Evolutionary conservation across 2,113 vertebrate species (phyloP).

Genomic region (Datnioides undecimradiatus): DNA sequence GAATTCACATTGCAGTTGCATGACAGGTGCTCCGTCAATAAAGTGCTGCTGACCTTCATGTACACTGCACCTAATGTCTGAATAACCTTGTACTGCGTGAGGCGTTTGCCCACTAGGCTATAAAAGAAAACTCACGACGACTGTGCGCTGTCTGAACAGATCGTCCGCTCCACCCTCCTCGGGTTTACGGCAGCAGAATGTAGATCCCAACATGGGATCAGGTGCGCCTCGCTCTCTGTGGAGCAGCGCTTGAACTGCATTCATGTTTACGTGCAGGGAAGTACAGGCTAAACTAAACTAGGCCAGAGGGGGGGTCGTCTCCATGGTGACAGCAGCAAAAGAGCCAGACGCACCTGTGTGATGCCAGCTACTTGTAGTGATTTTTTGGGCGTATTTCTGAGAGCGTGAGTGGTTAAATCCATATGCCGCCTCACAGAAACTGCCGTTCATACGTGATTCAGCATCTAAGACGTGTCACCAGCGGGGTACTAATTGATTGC

Average conservation of each 20-base stretch:
- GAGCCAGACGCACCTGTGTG: constrained; percentile 59
- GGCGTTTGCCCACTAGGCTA: neutral
- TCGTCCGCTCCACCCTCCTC: constrained; percentile 8
- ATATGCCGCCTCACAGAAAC: constrained; percentile 6
- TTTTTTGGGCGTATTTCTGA: neutral
- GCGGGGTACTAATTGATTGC: neutral
- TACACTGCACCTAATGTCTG: neutral
- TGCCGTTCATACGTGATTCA: neutral
- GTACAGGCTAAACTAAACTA: constrained; percentile 72
- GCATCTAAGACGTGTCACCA: neutral
- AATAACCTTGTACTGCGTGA: neutral
- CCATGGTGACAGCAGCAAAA: constrained; percentile 77
- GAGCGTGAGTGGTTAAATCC: constrained; percentile 17
- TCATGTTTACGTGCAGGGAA: constrained; percentile 43
- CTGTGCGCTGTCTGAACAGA: constrained; percentile 9
- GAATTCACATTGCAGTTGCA: neutral
- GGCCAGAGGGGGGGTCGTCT: constrained; percentile 73
- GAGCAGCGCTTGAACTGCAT: constrained; percentile 29
- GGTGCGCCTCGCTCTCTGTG: constrained; percentile 30
- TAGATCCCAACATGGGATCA: constrained; percentile 29
- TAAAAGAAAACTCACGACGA: neutral
- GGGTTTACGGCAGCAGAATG: constrained; percentile 13
- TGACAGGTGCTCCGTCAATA: neutral
- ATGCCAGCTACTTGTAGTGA: constrained; percentile 9
- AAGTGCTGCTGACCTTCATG: neutral